phyloP scores from a whole-genome alignment of 2,888 invertebrate genomes.

The Aleiodes leptofemur region DNA sequence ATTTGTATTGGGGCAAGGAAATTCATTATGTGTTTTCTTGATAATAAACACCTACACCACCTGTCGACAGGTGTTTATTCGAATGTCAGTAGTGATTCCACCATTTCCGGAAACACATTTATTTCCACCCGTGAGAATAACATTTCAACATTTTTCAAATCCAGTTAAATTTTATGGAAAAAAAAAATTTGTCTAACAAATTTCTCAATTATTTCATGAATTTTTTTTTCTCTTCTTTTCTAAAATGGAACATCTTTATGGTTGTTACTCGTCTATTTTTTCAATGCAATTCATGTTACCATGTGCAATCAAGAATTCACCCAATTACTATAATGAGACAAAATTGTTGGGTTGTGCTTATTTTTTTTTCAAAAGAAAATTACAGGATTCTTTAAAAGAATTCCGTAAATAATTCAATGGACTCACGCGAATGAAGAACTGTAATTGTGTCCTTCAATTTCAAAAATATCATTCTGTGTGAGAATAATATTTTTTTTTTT shows the following conservation, averaged over 20 bases:
- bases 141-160: neutral
- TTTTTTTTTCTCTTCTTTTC: too few species aligned
- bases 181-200: too few species aligned
- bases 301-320: conserved; percentile 8
- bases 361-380: neutral
- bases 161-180: too few species aligned
- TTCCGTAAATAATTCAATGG: conserved; percentile 15
- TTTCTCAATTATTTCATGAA: too few species aligned
- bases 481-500: too few species aligned
- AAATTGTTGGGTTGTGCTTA: conserved; percentile 1
- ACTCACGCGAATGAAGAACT: neutral
- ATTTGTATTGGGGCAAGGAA: conserved; percentile 37
- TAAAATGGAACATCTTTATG: neutral
- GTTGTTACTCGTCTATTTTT: neutral
- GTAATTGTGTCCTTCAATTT: neutral
- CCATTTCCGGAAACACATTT: conserved; percentile 27
- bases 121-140: neutral
- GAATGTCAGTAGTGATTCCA: conserved; percentile 53
- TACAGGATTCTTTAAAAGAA: neutral
- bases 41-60: conserved; percentile 57
- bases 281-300: conserved; percentile 3
- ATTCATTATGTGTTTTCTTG: neutral
- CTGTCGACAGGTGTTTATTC: conserved; percentile 66
- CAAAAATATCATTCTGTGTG: conserved; percentile 9
- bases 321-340: conserved; percentile 6